Percentiles rank a stretch among this genome's conserved stretches.
phyloP scores from a whole-genome alignment of 2,888 invertebrate genomes.

The Macrophya alboannulata region DNA sequence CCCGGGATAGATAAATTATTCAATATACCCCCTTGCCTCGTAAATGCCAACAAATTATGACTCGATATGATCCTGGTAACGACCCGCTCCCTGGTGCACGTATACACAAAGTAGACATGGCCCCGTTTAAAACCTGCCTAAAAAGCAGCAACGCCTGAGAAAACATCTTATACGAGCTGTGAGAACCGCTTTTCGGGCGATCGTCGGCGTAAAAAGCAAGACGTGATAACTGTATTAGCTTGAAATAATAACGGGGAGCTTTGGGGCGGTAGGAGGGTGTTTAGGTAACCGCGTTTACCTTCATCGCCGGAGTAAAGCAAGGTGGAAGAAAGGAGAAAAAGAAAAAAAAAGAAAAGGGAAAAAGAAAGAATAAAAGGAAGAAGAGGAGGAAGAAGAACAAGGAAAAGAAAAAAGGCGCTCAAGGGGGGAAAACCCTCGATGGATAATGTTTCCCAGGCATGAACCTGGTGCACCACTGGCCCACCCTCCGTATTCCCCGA shows the following conservation, averaged over 20 bases:
- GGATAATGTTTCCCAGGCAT: slow-evolving; percentile 56
- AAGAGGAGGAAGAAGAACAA: neutral
- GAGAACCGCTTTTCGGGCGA: slow-evolving; percentile 32
- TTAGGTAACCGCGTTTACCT: slow-evolving; percentile 55
- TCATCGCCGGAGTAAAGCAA: neutral
- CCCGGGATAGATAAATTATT: slow-evolving; percentile 49
- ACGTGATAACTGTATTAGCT: slow-evolving; percentile 55
- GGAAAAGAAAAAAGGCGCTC: neutral
- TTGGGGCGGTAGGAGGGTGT: slow-evolving; percentile 27
- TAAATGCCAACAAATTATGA: slow-evolving; percentile 53
- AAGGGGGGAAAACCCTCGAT: slow-evolving; percentile 34
- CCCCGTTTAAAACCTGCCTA: neutral
- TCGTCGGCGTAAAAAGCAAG: slow-evolving; percentile 49
- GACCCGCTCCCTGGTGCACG: slow-evolving; percentile 21
- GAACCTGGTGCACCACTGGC: slow-evolving; percentile 39
- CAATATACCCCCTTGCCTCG: slow-evolving; percentile 26
- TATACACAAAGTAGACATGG: neutral
- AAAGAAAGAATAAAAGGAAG: neutral
- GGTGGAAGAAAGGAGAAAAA: neutral
- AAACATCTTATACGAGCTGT: slow-evolving; percentile 46
- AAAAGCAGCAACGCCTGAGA: slow-evolving; percentile 45
- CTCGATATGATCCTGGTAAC: slow-evolving; percentile 53
- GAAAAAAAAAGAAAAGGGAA: neutral
- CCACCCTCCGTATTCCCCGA: slow-evolving; percentile 55
- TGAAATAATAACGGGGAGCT: slow-evolving; percentile 58